Percentiles rank a stretch among this genome's conserved stretches.
Conservation (phyloP, 2,797 vertebrate species). For the Tachyglossus aculeatus region DNA sequence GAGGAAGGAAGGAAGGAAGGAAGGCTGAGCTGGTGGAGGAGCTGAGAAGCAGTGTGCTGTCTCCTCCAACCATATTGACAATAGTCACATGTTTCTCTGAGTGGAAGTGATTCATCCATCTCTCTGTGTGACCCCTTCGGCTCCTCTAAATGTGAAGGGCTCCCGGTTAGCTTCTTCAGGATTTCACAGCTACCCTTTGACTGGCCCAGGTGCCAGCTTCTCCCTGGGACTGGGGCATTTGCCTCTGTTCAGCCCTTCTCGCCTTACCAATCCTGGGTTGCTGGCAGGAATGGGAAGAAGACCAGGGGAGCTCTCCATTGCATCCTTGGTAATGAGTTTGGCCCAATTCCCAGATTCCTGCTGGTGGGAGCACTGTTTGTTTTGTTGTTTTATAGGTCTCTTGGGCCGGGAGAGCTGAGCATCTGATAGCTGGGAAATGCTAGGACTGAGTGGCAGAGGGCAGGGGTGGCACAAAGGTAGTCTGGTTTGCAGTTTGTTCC, state of each 20-base stretch:
- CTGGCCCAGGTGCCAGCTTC: neutral
- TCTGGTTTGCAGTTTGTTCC: no score
- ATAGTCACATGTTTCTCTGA: slow-evolving; percentile 39
- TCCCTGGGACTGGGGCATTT: neutral
- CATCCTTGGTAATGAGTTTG: slow-evolving; percentile 85
- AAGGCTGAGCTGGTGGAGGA: slow-evolving; percentile 15
- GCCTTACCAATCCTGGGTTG: neutral
- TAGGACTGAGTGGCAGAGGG: slow-evolving; percentile 31
- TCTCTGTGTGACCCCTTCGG: slow-evolving; percentile 33
- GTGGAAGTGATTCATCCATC: slow-evolving; percentile 54
- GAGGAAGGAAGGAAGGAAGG: neutral
- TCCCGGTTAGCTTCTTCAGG: neutral
- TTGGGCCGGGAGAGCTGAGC: slow-evolving; percentile 64
- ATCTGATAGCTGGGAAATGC: slow-evolving; percentile 54
- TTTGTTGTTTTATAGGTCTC: slow-evolving; percentile 73
- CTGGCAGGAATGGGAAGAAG: neutral
- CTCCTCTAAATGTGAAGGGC: slow-evolving; percentile 24
- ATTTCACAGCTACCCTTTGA: neutral
- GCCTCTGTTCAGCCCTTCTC: no score
- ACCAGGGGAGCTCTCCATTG: slow-evolving; percentile 48
- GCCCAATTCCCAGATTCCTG: slow-evolving; percentile 81
- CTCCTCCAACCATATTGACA: slow-evolving; percentile 27
- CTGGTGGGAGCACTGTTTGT: slow-evolving; percentile 63
- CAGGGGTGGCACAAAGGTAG: no score
- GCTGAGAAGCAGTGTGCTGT: slow-evolving; percentile 41